phyloP scores from a whole-genome alignment of 2,113 vertebrate genomes.

The Epinephelus fuscoguttatus region DNA sequence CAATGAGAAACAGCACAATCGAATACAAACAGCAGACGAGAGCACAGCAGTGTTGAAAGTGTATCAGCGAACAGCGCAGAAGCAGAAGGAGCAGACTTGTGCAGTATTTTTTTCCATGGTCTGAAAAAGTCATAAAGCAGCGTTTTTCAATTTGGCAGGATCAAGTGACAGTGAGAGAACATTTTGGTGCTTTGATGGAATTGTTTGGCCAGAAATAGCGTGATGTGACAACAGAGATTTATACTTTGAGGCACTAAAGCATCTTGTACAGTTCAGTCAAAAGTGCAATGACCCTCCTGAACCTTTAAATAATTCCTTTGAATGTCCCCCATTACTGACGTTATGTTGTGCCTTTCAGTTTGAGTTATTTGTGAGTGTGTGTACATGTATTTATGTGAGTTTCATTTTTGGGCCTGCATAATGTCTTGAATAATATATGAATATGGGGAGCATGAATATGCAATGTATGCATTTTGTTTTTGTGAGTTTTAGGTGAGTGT shows the following conservation, averaged over 20 bases:
- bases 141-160: neutral
- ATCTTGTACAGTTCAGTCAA: neutral
- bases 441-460: constrained; percentile 22
- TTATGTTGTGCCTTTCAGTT: neutral
- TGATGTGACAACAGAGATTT: neutral
- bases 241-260: neutral
- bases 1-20: constrained; percentile 1
- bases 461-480: constrained; percentile 3
- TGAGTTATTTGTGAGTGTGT: neutral
- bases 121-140: neutral
- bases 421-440: constrained; percentile 31
- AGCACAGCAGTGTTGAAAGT: constrained; percentile 5
- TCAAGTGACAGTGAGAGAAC: neutral
- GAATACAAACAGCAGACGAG: constrained; percentile 19
- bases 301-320: neutral
- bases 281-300: neutral
- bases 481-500: neutral
- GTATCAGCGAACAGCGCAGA: constrained; percentile 14
- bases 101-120: neutral
- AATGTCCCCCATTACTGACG: neutral
- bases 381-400: neutral
- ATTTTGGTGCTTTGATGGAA: neutral
- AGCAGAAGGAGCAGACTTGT: neutral
- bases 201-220: neutral
- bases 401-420: neutral